These are phyloP conservation scores for Rhagoletis zephyria DNA, from an alignment of 1,140 invertebrate genomes.

Conservation along the genomic window DNA sequence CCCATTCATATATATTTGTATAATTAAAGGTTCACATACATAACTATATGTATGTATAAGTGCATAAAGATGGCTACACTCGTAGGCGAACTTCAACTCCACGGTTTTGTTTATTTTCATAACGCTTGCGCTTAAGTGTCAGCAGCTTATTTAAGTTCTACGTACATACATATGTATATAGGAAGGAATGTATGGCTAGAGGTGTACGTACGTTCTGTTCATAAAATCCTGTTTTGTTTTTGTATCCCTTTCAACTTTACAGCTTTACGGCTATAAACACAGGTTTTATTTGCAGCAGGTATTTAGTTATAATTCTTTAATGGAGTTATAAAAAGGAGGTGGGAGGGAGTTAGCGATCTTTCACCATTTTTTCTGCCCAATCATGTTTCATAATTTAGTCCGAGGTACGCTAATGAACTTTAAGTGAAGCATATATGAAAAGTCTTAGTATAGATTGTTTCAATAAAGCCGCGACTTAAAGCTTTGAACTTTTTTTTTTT, in stretches of 20 bases:
- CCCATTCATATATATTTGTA: not conserved
- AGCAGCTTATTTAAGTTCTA: not conserved
- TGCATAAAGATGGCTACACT: not conserved
- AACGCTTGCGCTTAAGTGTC: not conserved
- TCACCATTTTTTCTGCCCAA: no score
- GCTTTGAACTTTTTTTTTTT: no score
- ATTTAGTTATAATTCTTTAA: slow-evolving; percentile 3
- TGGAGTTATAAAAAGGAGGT: not conserved
- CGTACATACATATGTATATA: not conserved
- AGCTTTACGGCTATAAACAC: not conserved
- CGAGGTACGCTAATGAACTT: no score
- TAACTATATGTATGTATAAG: not conserved
- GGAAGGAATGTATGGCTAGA: not conserved
- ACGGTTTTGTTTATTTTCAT: not conserved
- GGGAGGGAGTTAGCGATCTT: not conserved
- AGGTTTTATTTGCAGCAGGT: not conserved
- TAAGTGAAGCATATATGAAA: no score
- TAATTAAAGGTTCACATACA: not conserved
- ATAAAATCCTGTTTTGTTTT: not conserved
- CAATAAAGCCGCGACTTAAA: no score
- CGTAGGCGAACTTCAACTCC: not conserved
- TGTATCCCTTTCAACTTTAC: not conserved
- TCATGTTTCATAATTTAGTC: no score
- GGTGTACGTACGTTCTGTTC: not conserved
- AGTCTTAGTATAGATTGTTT: no score